Base-by-base conservation (phyloP, 2,797 vertebrate genomes). In the Loriculus beryllinus region DNA sequence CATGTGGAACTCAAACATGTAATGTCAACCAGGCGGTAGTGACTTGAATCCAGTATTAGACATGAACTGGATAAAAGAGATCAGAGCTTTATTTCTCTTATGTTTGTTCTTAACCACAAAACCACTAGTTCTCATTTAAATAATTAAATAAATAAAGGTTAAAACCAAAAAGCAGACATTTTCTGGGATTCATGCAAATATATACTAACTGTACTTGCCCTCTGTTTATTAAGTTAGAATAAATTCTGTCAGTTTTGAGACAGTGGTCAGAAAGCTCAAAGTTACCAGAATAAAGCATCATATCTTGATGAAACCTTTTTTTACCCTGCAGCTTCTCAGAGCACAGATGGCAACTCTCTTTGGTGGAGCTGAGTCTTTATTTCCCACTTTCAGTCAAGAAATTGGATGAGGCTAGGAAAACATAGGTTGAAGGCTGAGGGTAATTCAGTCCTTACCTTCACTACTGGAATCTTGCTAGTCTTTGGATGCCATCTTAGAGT, bases 281-380 rank as follows among this genome's bases (percentile, higher is more conserved):
- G 88, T 79, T 74, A 19, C 48, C 85, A 82, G 71, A 97, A 94
- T 91, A 89, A 88, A 88, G 37, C 39, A 56, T 77, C 21, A 10
- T 60, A 51, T 25, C 71, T 90, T 82, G 45, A 71, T 67, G 87
- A 91, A 90, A 77, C 9, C 25, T 72, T 87, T 91, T 89, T 81
- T 74, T 90, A 49, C 45, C 31, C 47, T 77, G 56, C 57, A 96
- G 88, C 29, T 92, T 96, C 54, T 70, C 42, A 69, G 42, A 43
- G 69, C 93, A 88, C 81, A 93, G 47, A 39, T 3, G 6, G 69
- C 72, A 82, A 42, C 56, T 91, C 25, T 76, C 8, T 92, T 94
- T 91, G 84, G 39, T 42, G n/a, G 40, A 71, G 15, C 31, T n/a
- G 29, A 82, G 63, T 72, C 71, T 89, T 90, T 89, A 68, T 95